These are phyloP conservation scores for Yponomeuta cagnagella DNA, from an alignment of 2,888 invertebrate species.

Conservation along the genomic window DNA sequence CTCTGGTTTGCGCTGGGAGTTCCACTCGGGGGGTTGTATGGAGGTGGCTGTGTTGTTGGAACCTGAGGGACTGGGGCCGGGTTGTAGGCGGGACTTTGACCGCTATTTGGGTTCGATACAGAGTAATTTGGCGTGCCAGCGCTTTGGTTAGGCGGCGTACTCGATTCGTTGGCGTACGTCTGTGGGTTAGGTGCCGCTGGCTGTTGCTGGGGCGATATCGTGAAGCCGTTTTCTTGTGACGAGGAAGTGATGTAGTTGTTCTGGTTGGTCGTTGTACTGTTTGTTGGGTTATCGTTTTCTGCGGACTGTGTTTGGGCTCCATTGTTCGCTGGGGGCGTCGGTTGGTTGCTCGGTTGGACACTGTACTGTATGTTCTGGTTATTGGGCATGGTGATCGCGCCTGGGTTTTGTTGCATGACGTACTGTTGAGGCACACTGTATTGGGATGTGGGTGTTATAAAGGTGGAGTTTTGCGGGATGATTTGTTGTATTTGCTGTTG, in stretches of 20 bases:
- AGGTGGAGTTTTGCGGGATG: slow-evolving; percentile 48
- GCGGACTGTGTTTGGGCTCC: slow-evolving; percentile 46
- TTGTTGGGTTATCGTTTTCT: slow-evolving; percentile 42
- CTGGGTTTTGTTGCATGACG: slow-evolving; percentile 55
- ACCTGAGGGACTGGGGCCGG: background rate
- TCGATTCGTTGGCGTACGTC: slow-evolving; percentile 44
- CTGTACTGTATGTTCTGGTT: slow-evolving; percentile 56
- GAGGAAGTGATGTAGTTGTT: slow-evolving; percentile 63
- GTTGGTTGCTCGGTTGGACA: slow-evolving; percentile 36
- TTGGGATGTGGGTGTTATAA: slow-evolving; percentile 55
- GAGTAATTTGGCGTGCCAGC: slow-evolving; percentile 43
- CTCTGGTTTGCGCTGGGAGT: slow-evolving; percentile 41
- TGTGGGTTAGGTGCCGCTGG: slow-evolving; percentile 40
- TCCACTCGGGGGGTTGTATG: slow-evolving; percentile 48
- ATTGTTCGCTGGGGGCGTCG: slow-evolving; percentile 38
- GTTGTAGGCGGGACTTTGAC: slow-evolving; percentile 37
- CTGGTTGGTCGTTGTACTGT: slow-evolving; percentile 49
- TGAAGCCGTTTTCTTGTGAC: slow-evolving; percentile 54
- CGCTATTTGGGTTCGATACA: slow-evolving; percentile 39
- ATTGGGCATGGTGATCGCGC: slow-evolving; percentile 44
- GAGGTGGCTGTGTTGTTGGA: slow-evolving; percentile 29
- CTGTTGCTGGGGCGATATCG: slow-evolving; percentile 32
- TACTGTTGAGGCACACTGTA: slow-evolving; percentile 59
- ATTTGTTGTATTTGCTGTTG: slow-evolving; percentile 53
- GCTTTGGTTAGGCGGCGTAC: slow-evolving; percentile 35